Conservation (phyloP, 2,888 invertebrate genomes). For the Ophonus ardosiacus region DNA sequence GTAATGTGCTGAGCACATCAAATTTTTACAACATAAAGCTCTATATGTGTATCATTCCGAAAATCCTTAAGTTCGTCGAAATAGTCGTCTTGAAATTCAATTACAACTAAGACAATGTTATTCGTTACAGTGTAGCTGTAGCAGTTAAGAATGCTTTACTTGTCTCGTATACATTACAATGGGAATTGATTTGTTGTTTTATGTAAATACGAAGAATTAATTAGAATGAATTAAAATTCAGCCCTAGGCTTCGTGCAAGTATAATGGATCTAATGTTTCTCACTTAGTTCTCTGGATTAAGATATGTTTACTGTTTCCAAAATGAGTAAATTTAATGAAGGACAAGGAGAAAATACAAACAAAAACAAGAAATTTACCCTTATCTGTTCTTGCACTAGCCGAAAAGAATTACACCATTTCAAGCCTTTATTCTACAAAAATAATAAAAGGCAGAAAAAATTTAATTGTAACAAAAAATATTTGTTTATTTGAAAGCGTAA, state of each 20-base stretch:
- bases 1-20: no score
- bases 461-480: no score
- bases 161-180: constrained; percentile 33
- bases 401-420: no score
- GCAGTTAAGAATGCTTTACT: background rate
- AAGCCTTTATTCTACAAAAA: no score
- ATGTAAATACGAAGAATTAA: constrained; percentile 34
- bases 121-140: background rate
- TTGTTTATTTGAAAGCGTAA: no score
- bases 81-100: constrained; percentile 8
- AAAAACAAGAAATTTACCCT: no score
- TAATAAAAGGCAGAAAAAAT: no score
- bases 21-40: no score
- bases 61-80: background rate
- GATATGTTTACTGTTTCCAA: background rate
- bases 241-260: background rate
- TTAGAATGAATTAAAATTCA: constrained; percentile 35
- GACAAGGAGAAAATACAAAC: no score
- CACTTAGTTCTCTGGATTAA: background rate
- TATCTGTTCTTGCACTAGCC: no score
- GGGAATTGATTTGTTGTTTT: constrained; percentile 31
- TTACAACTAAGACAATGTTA: constrained; percentile 31
- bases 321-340: no score
- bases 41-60: no score
- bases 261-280: constrained; percentile 11